Evolutionary conservation across 2,888 invertebrate genomes (phyloP).

Genomic region (Neuroscelio doddi): DNA sequence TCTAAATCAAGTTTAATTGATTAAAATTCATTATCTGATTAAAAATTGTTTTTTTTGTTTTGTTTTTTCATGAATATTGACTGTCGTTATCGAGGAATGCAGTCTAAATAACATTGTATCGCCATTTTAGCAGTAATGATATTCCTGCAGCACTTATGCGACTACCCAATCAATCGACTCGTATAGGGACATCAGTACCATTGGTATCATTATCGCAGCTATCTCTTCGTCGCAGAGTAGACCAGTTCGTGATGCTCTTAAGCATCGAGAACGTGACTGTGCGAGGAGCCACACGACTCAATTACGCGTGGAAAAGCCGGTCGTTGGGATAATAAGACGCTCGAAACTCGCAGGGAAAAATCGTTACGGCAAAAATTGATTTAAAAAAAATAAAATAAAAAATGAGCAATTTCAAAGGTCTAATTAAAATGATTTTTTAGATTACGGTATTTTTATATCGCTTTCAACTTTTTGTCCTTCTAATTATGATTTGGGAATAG

Average conservation of each 20-base stretch:
- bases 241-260: background rate
- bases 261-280: too few relatives aligned
- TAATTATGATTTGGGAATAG: too few relatives aligned
- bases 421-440: too few relatives aligned
- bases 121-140: conserved; percentile 7
- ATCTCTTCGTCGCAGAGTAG: background rate
- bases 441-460: too few relatives aligned
- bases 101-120: conserved; percentile 4
- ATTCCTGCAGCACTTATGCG: conserved; percentile 1
- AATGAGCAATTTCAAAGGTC: too few relatives aligned
- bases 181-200: conserved; percentile 11
- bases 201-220: conserved; percentile 7
- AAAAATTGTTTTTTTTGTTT: conserved; percentile 9
- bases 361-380: background rate
- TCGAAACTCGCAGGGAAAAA: background rate
- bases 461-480: too few relatives aligned
- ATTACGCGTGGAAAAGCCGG: conserved; percentile 9
- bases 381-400: background rate
- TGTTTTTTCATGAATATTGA: conserved; percentile 2
- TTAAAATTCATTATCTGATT: conserved; percentile 10
- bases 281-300: background rate
- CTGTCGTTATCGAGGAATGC: conserved; percentile 12
- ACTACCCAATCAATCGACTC: conserved; percentile 6
- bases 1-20: background rate
- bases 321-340: background rate